These are phyloP conservation scores for Bombus superbus DNA, from an alignment of 1,140 invertebrate genomes.

Conservation along the genomic window DNA sequence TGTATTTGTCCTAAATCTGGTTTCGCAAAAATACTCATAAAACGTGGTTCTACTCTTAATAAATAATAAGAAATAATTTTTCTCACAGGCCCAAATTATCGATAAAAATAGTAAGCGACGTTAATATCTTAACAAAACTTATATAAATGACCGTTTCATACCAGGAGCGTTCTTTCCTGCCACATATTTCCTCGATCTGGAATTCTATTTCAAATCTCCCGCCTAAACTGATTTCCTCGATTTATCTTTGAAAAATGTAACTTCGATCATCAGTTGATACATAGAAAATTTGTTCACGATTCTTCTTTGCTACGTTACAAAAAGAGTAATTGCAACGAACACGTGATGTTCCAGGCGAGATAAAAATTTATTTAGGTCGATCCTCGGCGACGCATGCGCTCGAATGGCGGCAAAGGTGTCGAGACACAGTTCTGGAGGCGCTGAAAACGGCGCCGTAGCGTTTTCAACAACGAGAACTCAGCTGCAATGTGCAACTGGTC, in stretches of 20 bases:
- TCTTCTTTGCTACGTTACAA: not conserved
- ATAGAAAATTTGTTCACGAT: not conserved
- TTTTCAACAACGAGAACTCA: not conserved
- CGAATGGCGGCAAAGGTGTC: constrained; percentile 47
- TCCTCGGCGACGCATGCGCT: constrained; percentile 16
- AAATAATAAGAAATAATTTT: too few species aligned
- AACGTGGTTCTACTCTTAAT: too few species aligned
- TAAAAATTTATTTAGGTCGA: not conserved
- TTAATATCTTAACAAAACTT: not conserved
- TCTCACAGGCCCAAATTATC: too few species aligned
- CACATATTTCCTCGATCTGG: not conserved
- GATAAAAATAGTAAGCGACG: not conserved
- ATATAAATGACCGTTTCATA: not conserved
- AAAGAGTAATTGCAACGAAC: not conserved
- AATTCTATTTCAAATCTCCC: constrained; percentile 11
- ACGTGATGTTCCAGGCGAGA: not conserved
- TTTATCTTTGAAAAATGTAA: not conserved
- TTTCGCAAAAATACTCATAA: too few species aligned
- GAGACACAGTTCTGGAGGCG: constrained; percentile 54
- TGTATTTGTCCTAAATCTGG: too few species aligned
- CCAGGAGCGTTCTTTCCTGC: not conserved
- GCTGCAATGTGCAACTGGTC: constrained; percentile 26
- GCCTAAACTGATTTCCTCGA: not conserved
- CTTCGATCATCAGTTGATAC: not conserved
- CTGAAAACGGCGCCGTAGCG: constrained; percentile 23